Percentiles rank a stretch among this genome's conserved stretches.
Conservation (phyloP, 2,888 invertebrate species). For the Poecilus cupreus region DNA sequence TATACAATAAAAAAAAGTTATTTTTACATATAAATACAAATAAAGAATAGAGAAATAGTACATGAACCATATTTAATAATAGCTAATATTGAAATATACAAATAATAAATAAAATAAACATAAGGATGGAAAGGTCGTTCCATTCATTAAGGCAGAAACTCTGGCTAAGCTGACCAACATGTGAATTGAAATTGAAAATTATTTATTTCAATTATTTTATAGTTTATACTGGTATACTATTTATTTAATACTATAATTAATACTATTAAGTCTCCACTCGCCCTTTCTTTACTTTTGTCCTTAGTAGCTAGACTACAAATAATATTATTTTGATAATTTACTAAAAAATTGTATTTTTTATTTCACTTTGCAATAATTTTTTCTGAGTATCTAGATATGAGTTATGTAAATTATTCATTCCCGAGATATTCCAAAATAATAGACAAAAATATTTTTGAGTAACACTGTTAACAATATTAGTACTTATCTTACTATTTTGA, state of each 20-base stretch:
- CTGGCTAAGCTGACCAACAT: no score
- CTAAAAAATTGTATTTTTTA: background rate
- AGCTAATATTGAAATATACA: no score
- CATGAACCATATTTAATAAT: no score
- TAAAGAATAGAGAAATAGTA: no score
- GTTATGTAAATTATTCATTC: background rate
- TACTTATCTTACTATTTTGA: background rate
- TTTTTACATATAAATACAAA: no score
- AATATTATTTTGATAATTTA: background rate
- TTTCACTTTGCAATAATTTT: background rate
- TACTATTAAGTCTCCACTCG: background rate
- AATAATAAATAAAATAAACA: no score
- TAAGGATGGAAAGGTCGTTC: no score
- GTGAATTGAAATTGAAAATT: no score
- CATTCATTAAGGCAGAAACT: no score
- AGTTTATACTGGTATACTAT: background rate
- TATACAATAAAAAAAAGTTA: no score
- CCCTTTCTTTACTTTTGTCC: background rate
- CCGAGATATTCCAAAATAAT: background rate
- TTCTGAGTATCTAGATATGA: background rate
- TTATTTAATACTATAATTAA: no score
- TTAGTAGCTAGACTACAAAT: background rate
- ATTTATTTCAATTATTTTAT: background rate
- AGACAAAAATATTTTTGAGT: background rate
- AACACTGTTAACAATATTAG: background rate